phyloP scores from a whole-genome alignment of 2,888 invertebrate genomes.

The Athalia circularis region DNA sequence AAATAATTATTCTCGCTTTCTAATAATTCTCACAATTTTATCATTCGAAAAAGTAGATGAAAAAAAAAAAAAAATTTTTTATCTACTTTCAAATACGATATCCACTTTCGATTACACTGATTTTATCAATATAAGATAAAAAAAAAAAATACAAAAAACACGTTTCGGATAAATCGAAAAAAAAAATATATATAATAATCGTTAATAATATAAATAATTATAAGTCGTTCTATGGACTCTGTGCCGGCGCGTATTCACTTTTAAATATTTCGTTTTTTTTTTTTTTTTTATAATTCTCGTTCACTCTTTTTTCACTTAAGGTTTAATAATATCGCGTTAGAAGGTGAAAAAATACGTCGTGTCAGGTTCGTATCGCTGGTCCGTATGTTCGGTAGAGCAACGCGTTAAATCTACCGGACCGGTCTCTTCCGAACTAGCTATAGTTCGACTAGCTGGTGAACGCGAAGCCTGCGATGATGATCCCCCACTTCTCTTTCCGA shows the following conservation, averaged over 20 bases:
- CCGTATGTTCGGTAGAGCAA: conserved; percentile 32
- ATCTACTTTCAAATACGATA: too few species aligned
- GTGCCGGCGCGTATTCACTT: too few species aligned
- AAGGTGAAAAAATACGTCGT: conserved; percentile 38
- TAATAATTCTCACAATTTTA: conserved; percentile 10
- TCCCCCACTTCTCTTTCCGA: conserved; percentile 29
- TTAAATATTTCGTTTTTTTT: too few species aligned
- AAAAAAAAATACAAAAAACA: background rate
- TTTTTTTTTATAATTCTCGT: conserved; percentile 1
- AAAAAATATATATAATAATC: too few species aligned
- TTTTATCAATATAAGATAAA: background rate
- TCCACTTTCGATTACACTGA: background rate
- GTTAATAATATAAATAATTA: too few species aligned
- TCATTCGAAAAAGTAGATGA: background rate
- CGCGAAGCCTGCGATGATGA: conserved; percentile 16
- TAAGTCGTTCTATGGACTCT: too few species aligned
- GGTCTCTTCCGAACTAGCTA: conserved; percentile 41
- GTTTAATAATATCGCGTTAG: conserved; percentile 29
- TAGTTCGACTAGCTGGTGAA: conserved; percentile 30
- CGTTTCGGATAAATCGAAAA: too few species aligned
- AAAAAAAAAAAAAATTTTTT: background rate
- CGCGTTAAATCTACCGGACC: conserved; percentile 42
- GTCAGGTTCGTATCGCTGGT: conserved; percentile 36
- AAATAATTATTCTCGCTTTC: background rate
- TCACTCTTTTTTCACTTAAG: conserved; percentile 18